These are phyloP conservation scores for Automeris io DNA, from an alignment of 2,888 invertebrate species.

Conservation along the genomic window DNA sequence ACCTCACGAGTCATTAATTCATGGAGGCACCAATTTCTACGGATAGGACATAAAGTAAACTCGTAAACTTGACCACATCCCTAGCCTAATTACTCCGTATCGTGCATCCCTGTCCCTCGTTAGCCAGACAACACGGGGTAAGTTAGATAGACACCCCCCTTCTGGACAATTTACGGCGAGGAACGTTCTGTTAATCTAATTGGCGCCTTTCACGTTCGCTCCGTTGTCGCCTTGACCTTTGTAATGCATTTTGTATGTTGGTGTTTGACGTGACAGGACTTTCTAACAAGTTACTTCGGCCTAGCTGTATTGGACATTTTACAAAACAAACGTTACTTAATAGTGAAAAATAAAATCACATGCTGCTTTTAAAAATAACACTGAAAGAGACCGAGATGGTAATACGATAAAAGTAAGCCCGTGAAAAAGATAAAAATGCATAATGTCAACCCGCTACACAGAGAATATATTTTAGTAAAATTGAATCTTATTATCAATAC, in stretches of 20 bases:
- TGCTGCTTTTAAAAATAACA: no score
- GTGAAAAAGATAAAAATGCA: no score
- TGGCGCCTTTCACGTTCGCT: constrained; percentile 64
- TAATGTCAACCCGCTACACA: no score
- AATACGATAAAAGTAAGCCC: no score
- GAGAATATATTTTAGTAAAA: no score
- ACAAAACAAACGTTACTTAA: constrained; percentile 9
- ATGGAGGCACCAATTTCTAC: constrained; percentile 24
- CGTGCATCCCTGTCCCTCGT: constrained; percentile 33
- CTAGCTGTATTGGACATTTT: background rate
- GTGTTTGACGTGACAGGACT: constrained; percentile 7
- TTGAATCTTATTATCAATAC: no score
- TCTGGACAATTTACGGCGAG: constrained; percentile 58
- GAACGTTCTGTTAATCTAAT: constrained; percentile 66
- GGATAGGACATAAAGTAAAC: constrained; percentile 25
- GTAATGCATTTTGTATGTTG: constrained; percentile 56
- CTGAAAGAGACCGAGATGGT: no score
- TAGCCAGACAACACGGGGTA: constrained; percentile 28
- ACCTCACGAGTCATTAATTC: constrained; percentile 29
- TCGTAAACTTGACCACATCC: constrained; percentile 43
- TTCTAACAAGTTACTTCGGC: background rate
- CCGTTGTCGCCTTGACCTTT: constrained; percentile 63
- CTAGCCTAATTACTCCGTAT: constrained; percentile 42
- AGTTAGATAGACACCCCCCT: constrained; percentile 40
- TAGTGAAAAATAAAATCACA: no score